These are phyloP conservation scores for Chrysomela aeneicollis DNA, from an alignment of 2,888 invertebrate genomes.

Conservation along the genomic window DNA sequence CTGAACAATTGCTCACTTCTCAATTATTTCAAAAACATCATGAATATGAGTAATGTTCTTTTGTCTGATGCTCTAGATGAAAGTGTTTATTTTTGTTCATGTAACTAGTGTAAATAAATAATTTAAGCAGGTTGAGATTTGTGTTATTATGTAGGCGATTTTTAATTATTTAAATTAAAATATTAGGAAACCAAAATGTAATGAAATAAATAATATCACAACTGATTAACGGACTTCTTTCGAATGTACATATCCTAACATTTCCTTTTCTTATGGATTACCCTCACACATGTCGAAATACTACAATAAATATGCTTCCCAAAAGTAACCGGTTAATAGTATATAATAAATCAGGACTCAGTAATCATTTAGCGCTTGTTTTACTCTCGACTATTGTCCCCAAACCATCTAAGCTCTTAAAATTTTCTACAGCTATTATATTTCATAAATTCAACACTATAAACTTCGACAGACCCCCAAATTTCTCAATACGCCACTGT, in stretches of 20 bases:
- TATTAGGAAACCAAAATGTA: neutral
- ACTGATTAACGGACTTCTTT: neutral
- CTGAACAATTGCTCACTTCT: slow-evolving; percentile 55
- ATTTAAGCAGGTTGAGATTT: slow-evolving; percentile 41
- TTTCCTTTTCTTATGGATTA: too few relatives aligned
- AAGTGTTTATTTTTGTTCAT: slow-evolving; percentile 32
- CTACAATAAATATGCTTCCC: too few relatives aligned
- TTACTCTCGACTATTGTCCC: too few relatives aligned
- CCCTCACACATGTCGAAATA: too few relatives aligned
- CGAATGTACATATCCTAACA: neutral
- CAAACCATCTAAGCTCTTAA: too few relatives aligned
- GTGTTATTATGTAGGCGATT: slow-evolving; percentile 31
- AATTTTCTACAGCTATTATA: too few relatives aligned
- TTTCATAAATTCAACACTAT: too few relatives aligned
- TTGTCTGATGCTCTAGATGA: slow-evolving; percentile 31
- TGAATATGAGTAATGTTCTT: slow-evolving; percentile 28
- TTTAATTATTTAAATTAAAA: neutral
- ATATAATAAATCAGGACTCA: too few relatives aligned
- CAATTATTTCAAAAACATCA: neutral
- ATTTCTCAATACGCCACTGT: too few relatives aligned
- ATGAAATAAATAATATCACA: neutral
- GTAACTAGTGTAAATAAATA: slow-evolving; percentile 46
- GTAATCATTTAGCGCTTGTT: too few relatives aligned
- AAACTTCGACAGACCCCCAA: too few relatives aligned
- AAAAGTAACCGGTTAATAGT: too few relatives aligned